Base-by-base conservation (phyloP, 2,888 invertebrate genomes). In the Catocala sponsa region DNA sequence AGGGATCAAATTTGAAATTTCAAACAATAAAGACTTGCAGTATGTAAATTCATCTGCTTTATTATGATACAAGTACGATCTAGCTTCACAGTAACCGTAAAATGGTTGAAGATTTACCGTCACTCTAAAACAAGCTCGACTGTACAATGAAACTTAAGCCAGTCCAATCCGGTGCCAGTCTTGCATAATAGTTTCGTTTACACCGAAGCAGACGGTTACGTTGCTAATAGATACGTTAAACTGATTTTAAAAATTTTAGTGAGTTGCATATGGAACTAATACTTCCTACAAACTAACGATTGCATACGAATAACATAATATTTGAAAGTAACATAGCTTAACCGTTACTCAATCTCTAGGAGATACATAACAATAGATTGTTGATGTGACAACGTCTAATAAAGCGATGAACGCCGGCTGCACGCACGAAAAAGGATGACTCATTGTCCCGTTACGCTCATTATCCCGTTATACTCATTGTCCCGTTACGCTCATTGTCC, bases 101-200 rank as follows among this genome's bases (percentile, higher is more conserved):
- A 85, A 85, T 82, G 77, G 76, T 74, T 80, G 75, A 81, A 85
- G 83, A 84, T 85, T 84, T 78, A 81, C 81, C 79, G 82, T 81
- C 79, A 82, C 79, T 80, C 78, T 80, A 76, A 82, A 85, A 81
- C 82, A 83, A 85, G 82, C 85, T 82, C 80, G 72, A 81, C 79
- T 82, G 71, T 79, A 85, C 83, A 82, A 83, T 84, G 82, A 84
- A 83, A 84, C 85, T 85, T 81, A 84, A 86, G 80, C 82, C 77
- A 75, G 79, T 79, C 74, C 81, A 79, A 86, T 85, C 82, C 82
- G 69, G 70, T 63, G 76, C 72, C 74, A 74, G 76, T 77, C 82
- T 79, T 82, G 81, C 80, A 83, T 82, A 79, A 80, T 75, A 77
- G 72, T 68, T 78, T 64, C 69, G 49, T 67, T 80, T 66, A 82